phyloP scores from a whole-genome alignment of 2,888 invertebrate species.

The Ecliptopera silaceata region DNA sequence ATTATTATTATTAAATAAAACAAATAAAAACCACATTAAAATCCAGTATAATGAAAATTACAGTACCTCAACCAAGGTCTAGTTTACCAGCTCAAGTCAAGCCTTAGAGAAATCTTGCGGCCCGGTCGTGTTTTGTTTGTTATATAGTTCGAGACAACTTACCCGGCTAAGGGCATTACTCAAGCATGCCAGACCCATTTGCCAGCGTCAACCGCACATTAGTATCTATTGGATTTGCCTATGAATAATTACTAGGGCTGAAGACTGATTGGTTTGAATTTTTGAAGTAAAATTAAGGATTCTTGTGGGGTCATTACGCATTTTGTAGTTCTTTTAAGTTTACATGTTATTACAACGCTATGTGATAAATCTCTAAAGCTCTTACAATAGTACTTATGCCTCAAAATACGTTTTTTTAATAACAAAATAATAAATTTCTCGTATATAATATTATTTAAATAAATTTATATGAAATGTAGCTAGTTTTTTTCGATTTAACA shows the following conservation, averaged over 20 bases:
- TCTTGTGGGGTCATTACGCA: not conserved
- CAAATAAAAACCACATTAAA: too few relatives aligned
- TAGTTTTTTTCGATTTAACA: too few relatives aligned
- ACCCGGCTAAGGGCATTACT: slow-evolving; percentile 67
- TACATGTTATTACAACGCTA: too few relatives aligned
- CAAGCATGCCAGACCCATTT: slow-evolving; percentile 70
- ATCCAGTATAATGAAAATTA: too few relatives aligned
- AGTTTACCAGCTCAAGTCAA: slow-evolving; percentile 51
- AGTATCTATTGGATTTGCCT: slow-evolving; percentile 60
- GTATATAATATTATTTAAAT: too few relatives aligned
- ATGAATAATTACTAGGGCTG: slow-evolving; percentile 41
- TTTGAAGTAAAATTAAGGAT: slow-evolving; percentile 12
- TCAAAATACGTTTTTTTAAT: too few relatives aligned
- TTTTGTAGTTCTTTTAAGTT: too few relatives aligned
- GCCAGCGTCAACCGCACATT: slow-evolving; percentile 79
- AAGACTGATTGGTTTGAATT: slow-evolving; percentile 26
- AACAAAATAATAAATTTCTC: too few relatives aligned
- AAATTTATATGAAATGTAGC: too few relatives aligned
- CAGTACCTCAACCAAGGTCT: slow-evolving; percentile 42
- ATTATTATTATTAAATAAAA: too few relatives aligned
- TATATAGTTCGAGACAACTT: slow-evolving; percentile 74
- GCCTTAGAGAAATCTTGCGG: slow-evolving; percentile 71
- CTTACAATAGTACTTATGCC: too few relatives aligned
- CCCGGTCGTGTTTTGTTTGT: slow-evolving; percentile 64
- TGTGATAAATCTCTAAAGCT: too few relatives aligned